Percentiles rank a stretch among this genome's conserved stretches.
Evolutionary conservation across 2,113 vertebrate genomes (phyloP).

Genomic region (Gobio gobio): DNA sequence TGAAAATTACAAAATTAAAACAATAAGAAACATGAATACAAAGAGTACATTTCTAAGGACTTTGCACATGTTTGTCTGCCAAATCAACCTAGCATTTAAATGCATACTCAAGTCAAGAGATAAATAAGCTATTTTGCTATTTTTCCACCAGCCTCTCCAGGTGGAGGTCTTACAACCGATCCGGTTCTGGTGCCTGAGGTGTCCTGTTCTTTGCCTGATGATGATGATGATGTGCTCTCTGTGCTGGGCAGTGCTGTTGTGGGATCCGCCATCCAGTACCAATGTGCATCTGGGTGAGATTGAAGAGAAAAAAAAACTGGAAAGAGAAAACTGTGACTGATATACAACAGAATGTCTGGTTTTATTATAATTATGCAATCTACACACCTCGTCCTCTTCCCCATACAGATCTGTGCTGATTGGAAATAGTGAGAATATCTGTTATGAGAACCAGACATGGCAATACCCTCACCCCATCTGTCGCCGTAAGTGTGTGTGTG

Average conservation of each 20-base stretch:
- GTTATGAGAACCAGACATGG: constrained; percentile 76
- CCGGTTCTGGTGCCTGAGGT: constrained; percentile 20
- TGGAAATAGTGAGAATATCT: constrained; percentile 77
- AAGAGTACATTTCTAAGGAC: background rate
- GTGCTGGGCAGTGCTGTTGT: constrained; percentile 67
- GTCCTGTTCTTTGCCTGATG: constrained; percentile 70
- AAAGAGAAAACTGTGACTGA: constrained; percentile 28
- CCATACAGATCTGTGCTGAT: constrained; percentile 70
- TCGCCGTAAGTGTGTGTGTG: constrained; percentile 71
- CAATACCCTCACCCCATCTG: constrained; percentile 77
- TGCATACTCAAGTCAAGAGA: background rate
- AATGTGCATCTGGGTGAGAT: constrained; percentile 76
- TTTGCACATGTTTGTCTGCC: background rate
- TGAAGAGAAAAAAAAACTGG: constrained; percentile 55
- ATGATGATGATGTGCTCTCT: constrained; percentile 69
- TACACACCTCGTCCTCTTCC: constrained; percentile 40
- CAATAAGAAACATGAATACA: background rate
- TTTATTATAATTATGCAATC: constrained; percentile 19
- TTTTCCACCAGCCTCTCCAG: constrained; percentile 33
- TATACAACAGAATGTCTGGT: constrained; percentile 28
- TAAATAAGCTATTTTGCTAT: background rate
- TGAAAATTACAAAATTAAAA: background rate
- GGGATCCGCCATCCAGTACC: constrained; percentile 73
- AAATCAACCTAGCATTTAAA: background rate
- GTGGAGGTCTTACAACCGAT: background rate